Percentiles rank a stretch among this genome's conserved stretches.
These are phyloP conservation scores for Microcebus jonahi DNA, from an alignment of 2,113 vertebrate genomes.

Conservation along the genomic window DNA sequence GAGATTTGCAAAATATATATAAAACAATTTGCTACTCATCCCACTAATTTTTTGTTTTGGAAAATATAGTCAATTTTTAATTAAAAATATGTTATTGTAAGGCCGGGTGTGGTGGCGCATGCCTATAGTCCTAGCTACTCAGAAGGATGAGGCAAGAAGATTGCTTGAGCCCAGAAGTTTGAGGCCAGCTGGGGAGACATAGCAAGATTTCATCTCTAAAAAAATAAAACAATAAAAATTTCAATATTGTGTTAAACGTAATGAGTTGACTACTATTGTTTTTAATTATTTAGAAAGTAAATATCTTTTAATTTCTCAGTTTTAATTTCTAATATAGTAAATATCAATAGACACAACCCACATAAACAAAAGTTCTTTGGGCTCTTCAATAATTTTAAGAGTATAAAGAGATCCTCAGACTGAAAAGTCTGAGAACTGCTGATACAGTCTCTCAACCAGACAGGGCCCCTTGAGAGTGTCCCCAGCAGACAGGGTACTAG, in stretches of 20 bases:
- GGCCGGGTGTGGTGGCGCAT: neutral
- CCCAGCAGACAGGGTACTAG: neutral
- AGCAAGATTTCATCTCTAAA: too few species aligned
- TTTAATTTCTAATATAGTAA: neutral
- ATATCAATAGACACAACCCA: neutral
- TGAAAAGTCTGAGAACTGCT: neutral
- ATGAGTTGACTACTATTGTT: neutral
- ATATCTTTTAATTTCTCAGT: neutral
- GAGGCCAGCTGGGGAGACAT: too few species aligned
- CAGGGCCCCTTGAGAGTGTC: neutral
- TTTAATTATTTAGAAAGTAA: neutral
- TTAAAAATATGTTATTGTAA: neutral
- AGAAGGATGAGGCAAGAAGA: too few species aligned
- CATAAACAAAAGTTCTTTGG: neutral
- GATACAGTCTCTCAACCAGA: neutral
- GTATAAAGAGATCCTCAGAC: neutral
- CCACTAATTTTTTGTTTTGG: neutral
- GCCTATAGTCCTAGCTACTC: too few species aligned
- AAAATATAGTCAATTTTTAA: neutral
- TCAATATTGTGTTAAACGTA: neutral
- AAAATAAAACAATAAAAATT: neutral
- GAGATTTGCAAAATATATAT: neutral
- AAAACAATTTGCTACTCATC: neutral
- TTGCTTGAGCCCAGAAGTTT: too few species aligned
- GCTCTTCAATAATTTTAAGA: neutral